phyloP scores from a whole-genome alignment of 35 echinoderm and acorn worm genomes.

The Strongylocentrotus purpuratus region DNA sequence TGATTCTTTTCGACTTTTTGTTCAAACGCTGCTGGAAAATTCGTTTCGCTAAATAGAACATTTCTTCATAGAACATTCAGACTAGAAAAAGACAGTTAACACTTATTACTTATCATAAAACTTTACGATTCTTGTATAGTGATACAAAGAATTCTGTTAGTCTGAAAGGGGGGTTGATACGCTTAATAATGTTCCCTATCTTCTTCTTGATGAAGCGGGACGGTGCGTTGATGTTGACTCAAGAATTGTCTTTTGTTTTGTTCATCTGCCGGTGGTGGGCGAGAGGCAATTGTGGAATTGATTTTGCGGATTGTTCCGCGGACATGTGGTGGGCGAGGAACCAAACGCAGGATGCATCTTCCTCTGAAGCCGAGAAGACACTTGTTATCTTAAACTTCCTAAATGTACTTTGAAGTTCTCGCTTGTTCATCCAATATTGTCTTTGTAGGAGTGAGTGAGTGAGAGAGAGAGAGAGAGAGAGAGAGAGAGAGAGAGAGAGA shows the following conservation, averaged over 20 bases:
- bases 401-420: constrained; percentile 6
- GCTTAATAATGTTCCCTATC: not conserved
- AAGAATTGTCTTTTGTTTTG: constrained; percentile 18
- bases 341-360: not conserved
- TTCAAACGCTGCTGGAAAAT: no score
- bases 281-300: not conserved
- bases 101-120: no score
- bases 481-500: not conserved
- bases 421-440: not conserved
- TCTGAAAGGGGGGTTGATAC: not conserved
- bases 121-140: no score
- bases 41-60: no score
- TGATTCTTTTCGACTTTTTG: no score
- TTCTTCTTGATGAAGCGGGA: not conserved
- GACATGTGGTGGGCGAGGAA: not conserved
- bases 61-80: no score
- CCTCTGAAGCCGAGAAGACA: not conserved
- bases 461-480: no score
- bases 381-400: not conserved
- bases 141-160: no score
- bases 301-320: not conserved
- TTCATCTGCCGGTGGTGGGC: not conserved
- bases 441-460: not conserved
- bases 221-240: not conserved
- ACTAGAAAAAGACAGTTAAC: no score